Evolutionary conservation across 2,888 invertebrate species (phyloP).

Genomic region (Drosophila percnosoma): DNA sequence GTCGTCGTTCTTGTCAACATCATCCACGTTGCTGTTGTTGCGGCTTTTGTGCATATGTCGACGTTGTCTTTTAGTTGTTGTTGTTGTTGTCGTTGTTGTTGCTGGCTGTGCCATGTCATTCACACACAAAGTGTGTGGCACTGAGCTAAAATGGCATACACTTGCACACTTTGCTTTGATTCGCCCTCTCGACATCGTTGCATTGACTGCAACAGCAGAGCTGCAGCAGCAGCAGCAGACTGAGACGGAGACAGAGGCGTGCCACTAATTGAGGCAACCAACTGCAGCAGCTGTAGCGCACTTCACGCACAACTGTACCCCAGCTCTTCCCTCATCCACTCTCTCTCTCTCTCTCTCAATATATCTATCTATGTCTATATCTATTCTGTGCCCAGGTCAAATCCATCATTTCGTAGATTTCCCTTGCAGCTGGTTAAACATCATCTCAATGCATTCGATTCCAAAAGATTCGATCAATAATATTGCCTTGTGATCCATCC

Average conservation of each 20-base stretch:
- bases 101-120: slow-evolving; percentile 72
- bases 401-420: neutral
- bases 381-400: slow-evolving; percentile 4
- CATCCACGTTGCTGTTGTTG: slow-evolving; percentile 29
- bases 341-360: neutral
- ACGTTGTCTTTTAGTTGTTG: slow-evolving; percentile 58
- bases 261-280: slow-evolving; percentile 79
- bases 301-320: slow-evolving; percentile 59
- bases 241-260: slow-evolving; percentile 47
- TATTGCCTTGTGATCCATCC: neutral
- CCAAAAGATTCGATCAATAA: neutral
- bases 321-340: neutral
- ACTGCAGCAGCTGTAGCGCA: slow-evolving; percentile 60
- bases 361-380: neutral
- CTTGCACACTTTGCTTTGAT: slow-evolving; percentile 71
- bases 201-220: slow-evolving; percentile 4
- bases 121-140: slow-evolving; percentile 77
- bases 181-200: slow-evolving; percentile 43
- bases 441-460: neutral
- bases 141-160: slow-evolving; percentile 73
- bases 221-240: slow-evolving; percentile 6
- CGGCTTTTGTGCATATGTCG: slow-evolving; percentile 68
- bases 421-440: neutral
- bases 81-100: slow-evolving; percentile 35
- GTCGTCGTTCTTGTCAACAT: slow-evolving; percentile 56